Base-by-base conservation (phyloP, 35 echinoderm and acorn worm species). In the Patiria miniata region DNA sequence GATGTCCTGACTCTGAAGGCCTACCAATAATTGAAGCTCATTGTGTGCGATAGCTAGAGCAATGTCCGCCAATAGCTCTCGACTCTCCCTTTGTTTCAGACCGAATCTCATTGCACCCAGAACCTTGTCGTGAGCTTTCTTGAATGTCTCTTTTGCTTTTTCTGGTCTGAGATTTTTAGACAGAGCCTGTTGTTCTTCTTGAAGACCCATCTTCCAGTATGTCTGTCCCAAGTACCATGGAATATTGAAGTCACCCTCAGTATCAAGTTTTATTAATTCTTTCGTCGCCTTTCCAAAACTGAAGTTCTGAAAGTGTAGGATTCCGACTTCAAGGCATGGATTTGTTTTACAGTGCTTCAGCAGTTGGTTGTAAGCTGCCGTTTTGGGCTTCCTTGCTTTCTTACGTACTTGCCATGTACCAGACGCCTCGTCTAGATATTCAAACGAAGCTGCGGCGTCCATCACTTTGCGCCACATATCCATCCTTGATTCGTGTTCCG, bases 11-110 rank as follows among this genome's bases (percentile, higher is more conserved):
- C 42, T 12, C 42, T 47, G 18, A 15, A 8, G 5, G 28, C 7
- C 33, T 2, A 30, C 26, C 5, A 30, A 30, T 12, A 30, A 4
- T 23, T 59, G 61, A 29, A 69, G 61, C 33, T 69, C 19, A 29
- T 69, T 69, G 61, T 69, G 61, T 69, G 61, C 61, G 61, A 69
- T 69, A 22, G 61, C 61, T 34, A 69, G 26, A 69, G 61, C 61
- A 1, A 23, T 69, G 61, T 69, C 61, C 8, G 61, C 61, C 33
- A 21, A 1, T 30, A 69, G 23, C 23, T 69, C 8, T 34, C 61
- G 17, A 69, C 23, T 23, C 26, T 34, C 33, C 12, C 10, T 23
- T 69, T 23, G 61, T 21, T 29, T 10, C 5, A 69, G 19, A 30
- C 0, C 8, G 18, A 8, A 1, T 23, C 0, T 15, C 33, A 23